phyloP scores from a whole-genome alignment of 2,888 invertebrate genomes.

The Brachypalpus laphriformis region DNA sequence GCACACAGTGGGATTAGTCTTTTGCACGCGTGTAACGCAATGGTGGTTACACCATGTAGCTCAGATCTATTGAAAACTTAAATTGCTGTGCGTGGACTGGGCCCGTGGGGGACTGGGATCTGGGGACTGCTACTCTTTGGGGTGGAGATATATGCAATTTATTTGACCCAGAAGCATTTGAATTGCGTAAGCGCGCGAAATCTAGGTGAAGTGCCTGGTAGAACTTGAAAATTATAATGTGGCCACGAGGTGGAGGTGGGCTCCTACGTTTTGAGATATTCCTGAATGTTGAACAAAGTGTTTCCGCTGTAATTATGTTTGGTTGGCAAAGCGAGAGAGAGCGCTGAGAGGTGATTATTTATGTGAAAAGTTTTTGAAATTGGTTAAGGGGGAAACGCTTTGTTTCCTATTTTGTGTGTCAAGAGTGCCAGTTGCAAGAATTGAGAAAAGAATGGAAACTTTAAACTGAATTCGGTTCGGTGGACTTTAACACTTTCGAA shows the following conservation, averaged over 20 bases:
- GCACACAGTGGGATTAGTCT: constrained; percentile 2
- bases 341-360: constrained; percentile 51
- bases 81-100: constrained; percentile 2
- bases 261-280: not conserved
- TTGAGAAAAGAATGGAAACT: constrained; percentile 29
- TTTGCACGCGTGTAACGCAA: not conserved
- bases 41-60: constrained; percentile 9
- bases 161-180: constrained; percentile 50
- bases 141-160: constrained; percentile 25
- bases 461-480: constrained; percentile 31
- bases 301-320: constrained; percentile 60
- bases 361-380: constrained; percentile 49
- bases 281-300: constrained; percentile 58
- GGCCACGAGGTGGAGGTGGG: not conserved
- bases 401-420: constrained; percentile 53
- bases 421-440: constrained; percentile 21
- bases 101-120: no score
- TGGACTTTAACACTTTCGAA: constrained; percentile 27
- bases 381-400: constrained; percentile 42
- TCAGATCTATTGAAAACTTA: not conserved
- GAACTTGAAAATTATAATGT: constrained; percentile 45
- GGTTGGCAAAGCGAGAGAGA: constrained; percentile 6
- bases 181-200: constrained; percentile 52
- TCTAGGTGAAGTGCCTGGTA: constrained; percentile 51
- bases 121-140: not conserved